A percentile compares a stretch with the other conserved stretches of the same genome.
Conservation (phyloP, 2,113 vertebrate species). For the Numenius arquata region DNA sequence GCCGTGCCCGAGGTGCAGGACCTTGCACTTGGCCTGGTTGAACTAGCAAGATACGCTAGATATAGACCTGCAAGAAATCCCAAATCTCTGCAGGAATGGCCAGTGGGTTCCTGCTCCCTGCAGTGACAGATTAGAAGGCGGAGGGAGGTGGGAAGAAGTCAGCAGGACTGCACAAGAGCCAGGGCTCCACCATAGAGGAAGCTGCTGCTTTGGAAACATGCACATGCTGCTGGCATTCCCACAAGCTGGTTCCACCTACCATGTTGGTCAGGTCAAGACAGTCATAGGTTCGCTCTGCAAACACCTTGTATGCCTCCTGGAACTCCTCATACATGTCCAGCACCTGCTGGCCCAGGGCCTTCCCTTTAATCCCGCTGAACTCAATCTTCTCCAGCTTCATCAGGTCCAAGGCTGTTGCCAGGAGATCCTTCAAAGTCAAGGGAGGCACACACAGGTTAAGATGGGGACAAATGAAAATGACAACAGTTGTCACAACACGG, state of each 20-base stretch:
- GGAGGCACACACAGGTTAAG: not conserved
- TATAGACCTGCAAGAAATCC: not conserved
- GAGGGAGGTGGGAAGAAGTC: not conserved
- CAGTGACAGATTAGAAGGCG: not conserved
- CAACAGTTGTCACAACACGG: not conserved
- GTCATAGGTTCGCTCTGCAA: slow-evolving; percentile 79
- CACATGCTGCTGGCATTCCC: not conserved
- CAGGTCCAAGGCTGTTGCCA: slow-evolving; percentile 83
- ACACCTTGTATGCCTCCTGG: slow-evolving; percentile 72
- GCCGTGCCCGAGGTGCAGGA: too few species aligned
- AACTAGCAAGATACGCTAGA: not conserved
- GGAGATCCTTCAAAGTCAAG: slow-evolving; percentile 72
- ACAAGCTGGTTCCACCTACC: slow-evolving; percentile 65
- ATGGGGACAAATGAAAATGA: not conserved
- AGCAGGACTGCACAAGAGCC: not conserved
- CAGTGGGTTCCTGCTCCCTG: not conserved
- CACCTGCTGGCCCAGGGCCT: slow-evolving; percentile 80
- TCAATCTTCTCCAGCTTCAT: slow-evolving; percentile 87
- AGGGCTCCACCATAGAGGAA: not conserved
- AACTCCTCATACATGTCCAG: slow-evolving; percentile 80
- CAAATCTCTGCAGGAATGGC: not conserved
- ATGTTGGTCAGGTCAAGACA: slow-evolving; percentile 78
- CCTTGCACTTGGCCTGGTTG: too few species aligned
- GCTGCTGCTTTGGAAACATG: not conserved
- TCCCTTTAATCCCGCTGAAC: slow-evolving; percentile 85